These are phyloP conservation scores for Volucella zonaria DNA, from an alignment of 2,888 invertebrate genomes.

Conservation along the genomic window DNA sequence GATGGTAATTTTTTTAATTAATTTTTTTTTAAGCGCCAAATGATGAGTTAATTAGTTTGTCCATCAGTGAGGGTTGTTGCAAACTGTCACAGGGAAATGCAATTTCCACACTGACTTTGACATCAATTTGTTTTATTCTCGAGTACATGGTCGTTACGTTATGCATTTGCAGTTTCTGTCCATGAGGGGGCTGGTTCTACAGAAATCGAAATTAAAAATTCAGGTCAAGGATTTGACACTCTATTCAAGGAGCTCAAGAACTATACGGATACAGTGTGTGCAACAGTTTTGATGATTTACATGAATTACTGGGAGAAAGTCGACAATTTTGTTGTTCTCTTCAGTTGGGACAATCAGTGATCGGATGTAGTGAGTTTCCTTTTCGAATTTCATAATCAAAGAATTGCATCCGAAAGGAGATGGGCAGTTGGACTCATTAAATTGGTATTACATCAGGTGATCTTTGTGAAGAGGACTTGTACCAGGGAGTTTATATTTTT, in stretches of 20 bases:
- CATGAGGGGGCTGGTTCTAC: conserved; percentile 17
- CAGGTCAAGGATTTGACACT: conserved; percentile 28
- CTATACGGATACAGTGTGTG: neutral
- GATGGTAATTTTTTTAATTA: conserved; percentile 10
- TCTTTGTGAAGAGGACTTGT: conserved; percentile 17
- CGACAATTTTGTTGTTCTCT: neutral
- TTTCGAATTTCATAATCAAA: conserved; percentile 38
- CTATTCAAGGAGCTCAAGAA: conserved; percentile 35
- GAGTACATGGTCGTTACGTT: conserved; percentile 8
- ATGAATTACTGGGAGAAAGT: conserved; percentile 54
- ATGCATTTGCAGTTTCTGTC: neutral
- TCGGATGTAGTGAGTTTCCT: conserved; percentile 17
- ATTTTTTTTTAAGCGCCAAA: neutral
- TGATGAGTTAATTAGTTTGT: conserved; percentile 58
- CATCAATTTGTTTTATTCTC: conserved; percentile 34
- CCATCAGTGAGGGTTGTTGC: conserved; percentile 64
- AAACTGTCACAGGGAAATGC: conserved; percentile 67
- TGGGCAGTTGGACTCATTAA: conserved; percentile 23
- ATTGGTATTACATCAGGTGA: conserved; percentile 51
- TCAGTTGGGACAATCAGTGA: conserved; percentile 1
- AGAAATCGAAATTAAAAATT: neutral
- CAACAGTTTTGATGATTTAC: neutral
- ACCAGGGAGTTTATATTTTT: neutral
- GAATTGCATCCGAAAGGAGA: conserved; percentile 38
- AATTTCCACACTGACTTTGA: conserved; percentile 68